phyloP scores from a whole-genome alignment of 2,888 invertebrate species.

The Hyles lineata region DNA sequence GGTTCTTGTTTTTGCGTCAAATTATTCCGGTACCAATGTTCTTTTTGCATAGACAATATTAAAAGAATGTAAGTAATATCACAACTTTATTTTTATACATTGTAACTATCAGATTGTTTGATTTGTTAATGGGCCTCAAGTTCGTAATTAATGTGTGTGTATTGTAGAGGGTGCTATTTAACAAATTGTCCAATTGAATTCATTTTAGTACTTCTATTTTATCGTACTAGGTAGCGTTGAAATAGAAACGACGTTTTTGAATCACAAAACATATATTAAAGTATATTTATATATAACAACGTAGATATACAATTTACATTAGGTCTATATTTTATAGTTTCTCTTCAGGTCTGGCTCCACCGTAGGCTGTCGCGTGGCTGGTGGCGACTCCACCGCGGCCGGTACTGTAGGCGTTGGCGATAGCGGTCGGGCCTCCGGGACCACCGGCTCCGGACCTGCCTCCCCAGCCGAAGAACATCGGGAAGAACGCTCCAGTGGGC shows the following conservation, averaged over 20 bases:
- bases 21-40: too few species aligned
- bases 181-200: background rate
- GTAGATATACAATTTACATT: constrained; percentile 45
- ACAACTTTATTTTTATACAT: too few species aligned
- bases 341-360: constrained; percentile 81
- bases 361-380: constrained; percentile 90
- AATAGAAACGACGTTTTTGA: constrained; percentile 6
- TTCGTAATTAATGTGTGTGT: background rate
- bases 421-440: constrained; percentile 87
- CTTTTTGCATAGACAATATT: too few species aligned
- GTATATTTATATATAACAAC: constrained; percentile 44
- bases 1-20: too few species aligned
- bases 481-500: constrained; percentile 86
- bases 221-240: background rate
- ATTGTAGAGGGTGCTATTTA: constrained; percentile 10
- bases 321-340: constrained; percentile 50
- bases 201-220: background rate
- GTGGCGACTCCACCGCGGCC: constrained; percentile 89
- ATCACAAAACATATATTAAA: constrained; percentile 42
- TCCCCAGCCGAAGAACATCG: constrained; percentile 86
- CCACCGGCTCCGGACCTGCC: constrained; percentile 68
- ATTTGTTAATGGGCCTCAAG: too few species aligned
- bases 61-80: too few species aligned
- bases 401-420: constrained; percentile 90
- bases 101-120: too few species aligned